A percentile compares a stretch with the other conserved stretches of the same genome.
phyloP scores from a whole-genome alignment of 2,888 invertebrate species.

The Drosophila neoperkinsi region DNA sequence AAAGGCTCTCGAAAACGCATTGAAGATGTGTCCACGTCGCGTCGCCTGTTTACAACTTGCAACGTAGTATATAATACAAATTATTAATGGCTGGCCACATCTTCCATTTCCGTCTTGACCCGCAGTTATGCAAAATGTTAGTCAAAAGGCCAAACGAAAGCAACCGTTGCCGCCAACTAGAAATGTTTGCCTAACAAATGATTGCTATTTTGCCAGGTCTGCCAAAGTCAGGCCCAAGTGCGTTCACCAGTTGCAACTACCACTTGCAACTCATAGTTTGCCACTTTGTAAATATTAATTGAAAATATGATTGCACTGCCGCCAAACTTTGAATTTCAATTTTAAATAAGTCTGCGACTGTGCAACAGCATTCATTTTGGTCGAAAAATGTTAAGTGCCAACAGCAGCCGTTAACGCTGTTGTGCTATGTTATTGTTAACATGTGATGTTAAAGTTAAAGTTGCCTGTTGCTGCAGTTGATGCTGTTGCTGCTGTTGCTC shows the following conservation, averaged over 20 bases:
- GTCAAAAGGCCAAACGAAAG: conserved; percentile 79
- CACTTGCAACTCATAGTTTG: conserved; percentile 22
- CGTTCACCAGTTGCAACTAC: conserved; percentile 46
- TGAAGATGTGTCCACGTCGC: conserved; percentile 57
- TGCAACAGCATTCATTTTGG: conserved; percentile 39
- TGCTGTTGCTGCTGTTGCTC: background rate
- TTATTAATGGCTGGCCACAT: conserved; percentile 75
- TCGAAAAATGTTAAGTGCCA: conserved; percentile 57
- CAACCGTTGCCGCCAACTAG: conserved; percentile 56
- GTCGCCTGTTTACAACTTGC: conserved; percentile 9
- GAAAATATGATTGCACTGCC: conserved; percentile 53
- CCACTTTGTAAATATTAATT: conserved; percentile 58
- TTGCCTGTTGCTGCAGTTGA: conserved; percentile 1
- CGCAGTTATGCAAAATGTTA: conserved; percentile 78
- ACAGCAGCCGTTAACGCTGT: background rate
- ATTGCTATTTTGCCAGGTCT: conserved; percentile 65
- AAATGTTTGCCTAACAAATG: conserved; percentile 76
- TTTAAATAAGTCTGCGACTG: background rate
- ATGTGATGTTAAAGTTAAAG: background rate
- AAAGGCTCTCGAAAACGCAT: conserved; percentile 72
- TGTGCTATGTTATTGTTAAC: conserved; percentile 13
- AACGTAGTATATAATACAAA: conserved; percentile 50
- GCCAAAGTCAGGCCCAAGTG: conserved; percentile 49
- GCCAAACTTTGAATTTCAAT: conserved; percentile 24
- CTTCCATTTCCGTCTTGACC: conserved; percentile 79